Conservation (phyloP, 2,797 vertebrate species). For the Myotis daubentonii region DNA sequence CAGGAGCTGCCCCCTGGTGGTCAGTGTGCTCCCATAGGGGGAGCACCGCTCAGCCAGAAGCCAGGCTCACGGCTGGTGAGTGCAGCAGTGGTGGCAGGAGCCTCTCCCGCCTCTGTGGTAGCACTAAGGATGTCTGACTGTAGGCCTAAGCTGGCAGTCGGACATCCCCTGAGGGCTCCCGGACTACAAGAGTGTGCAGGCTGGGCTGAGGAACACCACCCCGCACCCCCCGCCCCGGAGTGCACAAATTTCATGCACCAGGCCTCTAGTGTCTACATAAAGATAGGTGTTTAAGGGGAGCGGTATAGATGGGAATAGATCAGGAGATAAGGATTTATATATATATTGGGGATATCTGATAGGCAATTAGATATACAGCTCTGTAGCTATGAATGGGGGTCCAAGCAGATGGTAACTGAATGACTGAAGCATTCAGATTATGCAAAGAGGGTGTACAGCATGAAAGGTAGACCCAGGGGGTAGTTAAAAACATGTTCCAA, state of each 20-base stretch:
- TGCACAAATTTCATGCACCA: too few relatives aligned
- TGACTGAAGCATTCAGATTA: background rate
- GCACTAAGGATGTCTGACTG: too few relatives aligned
- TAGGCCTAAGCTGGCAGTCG: too few relatives aligned
- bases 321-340: background rate
- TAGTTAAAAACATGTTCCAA: background rate
- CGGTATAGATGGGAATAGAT: background rate
- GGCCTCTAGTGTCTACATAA: background rate
- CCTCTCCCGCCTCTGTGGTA: too few relatives aligned
- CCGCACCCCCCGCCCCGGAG: rapidly evolving
- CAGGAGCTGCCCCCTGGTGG: too few relatives aligned
- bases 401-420: background rate
- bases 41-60: too few relatives aligned
- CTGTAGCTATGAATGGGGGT: background rate
- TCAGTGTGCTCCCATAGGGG: too few relatives aligned
- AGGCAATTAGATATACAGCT: background rate
- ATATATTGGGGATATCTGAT: background rate
- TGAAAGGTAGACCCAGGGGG: background rate
- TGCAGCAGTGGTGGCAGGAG: too few relatives aligned
- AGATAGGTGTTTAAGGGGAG: background rate
- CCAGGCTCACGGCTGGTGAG: too few relatives aligned
- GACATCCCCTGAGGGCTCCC: too few relatives aligned
- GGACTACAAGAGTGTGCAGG: too few relatives aligned
- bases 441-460: background rate
- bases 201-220: too few relatives aligned